Evolutionary conservation across 2,113 vertebrate genomes (phyloP).

Genomic region (Alces alces): DNA sequence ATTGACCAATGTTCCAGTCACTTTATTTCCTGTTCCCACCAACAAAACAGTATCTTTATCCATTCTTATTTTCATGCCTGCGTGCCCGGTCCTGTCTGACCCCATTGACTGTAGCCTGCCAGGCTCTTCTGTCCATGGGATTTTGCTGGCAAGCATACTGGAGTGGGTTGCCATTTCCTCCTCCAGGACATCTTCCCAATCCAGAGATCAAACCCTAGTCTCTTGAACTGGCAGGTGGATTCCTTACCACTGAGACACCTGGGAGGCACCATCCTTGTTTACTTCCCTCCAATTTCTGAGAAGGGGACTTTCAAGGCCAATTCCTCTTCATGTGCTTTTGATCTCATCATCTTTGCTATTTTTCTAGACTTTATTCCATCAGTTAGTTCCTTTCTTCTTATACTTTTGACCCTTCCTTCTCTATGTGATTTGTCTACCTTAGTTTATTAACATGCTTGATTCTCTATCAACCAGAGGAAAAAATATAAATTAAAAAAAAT

Average conservation of each 20-base stretch:
- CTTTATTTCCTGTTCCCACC: neutral
- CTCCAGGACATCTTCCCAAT: neutral
- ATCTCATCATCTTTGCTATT: neutral
- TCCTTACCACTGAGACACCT: neutral
- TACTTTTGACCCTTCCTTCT: neutral
- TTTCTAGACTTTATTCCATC: neutral
- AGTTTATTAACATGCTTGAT: neutral
- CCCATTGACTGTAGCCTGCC: neutral
- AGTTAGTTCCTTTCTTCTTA: neutral
- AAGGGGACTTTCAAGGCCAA: neutral
- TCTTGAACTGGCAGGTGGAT: neutral
- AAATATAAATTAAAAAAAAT: neutral
- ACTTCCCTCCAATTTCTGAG: neutral
- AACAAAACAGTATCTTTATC: neutral
- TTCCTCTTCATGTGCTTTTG: neutral
- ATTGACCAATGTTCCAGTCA: neutral
- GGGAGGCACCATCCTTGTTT: neutral
- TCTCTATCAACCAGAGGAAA: neutral
- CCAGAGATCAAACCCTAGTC: neutral
- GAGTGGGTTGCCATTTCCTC: neutral
- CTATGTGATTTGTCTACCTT: neutral
- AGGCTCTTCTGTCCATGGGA: neutral
- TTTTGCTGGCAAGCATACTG: neutral
- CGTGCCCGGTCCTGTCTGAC: neutral
- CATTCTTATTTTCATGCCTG: neutral